Conservation (phyloP, 2,797 vertebrate species). For the Geotrypetes seraphini region DNA sequence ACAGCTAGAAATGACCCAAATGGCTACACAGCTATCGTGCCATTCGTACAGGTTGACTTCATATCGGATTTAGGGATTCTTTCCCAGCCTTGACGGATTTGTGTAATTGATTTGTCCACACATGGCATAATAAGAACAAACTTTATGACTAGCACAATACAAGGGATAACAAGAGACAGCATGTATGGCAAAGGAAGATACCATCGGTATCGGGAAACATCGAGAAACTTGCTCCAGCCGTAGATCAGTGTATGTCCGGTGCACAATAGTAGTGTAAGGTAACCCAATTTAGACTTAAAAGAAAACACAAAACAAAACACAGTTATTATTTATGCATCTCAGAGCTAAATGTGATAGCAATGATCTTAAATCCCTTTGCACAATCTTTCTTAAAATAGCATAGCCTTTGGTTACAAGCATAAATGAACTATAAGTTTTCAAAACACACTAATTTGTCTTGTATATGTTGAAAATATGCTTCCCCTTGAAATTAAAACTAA, state of each 20-base stretch:
- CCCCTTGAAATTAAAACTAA: no score
- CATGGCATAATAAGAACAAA: conserved; percentile 73
- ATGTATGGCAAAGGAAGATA: conserved; percentile 65
- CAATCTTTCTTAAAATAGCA: no score
- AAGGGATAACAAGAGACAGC: conserved; percentile 68
- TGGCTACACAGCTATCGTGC: conserved; percentile 38
- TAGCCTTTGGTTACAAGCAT: no score
- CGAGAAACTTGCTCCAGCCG: conserved; percentile 67
- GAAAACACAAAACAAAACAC: conserved; percentile 18
- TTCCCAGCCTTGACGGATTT: conserved; percentile 83
- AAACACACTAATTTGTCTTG: no score
- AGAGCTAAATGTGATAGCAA: no score
- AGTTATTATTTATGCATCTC: no score
- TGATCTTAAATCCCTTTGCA: no score
- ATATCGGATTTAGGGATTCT: conserved; percentile 27
- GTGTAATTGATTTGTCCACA: conserved; percentile 62
- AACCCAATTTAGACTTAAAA: conserved; percentile 80
- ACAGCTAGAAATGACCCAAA: no score
- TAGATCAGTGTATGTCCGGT: conserved; percentile 70
- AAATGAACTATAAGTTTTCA: no score
- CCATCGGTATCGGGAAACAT: conserved; percentile 53
- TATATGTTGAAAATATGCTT: no score
- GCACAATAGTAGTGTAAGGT: conserved; percentile 72
- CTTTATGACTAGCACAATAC: conserved; percentile 69
- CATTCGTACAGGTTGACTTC: conserved; percentile 13